Evolutionary conservation across 2,797 vertebrate genomes (phyloP), one percentile per base, ranked within the genome.

Genomic region (Sylvia borin): DNA sequence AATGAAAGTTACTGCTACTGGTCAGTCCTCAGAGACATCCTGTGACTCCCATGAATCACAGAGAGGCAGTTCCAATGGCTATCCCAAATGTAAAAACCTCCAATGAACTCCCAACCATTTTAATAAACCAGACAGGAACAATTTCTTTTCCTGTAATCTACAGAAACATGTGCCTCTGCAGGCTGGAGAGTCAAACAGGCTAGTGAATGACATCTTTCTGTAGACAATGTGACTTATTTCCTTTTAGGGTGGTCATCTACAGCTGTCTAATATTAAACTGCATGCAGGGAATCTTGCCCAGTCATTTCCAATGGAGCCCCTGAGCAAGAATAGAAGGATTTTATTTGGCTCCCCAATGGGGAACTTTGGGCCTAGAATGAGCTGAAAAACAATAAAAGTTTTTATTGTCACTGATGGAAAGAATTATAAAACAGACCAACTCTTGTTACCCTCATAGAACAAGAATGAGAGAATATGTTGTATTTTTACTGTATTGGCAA

Each of bases 351-450:
- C 38, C 51, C 29, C 54, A 81, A 0, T 60, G 42, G n/a, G 55
- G 26, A 88, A 55, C 48, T 88, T 80, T 66, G 58, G 82, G 51
- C 70, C 80, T 67, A 94, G 62, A 96, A 95, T 55, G 70, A 96
- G 47, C 51, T 81, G 92, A 60, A 90, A 95, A 78, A 84, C 70
- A 93, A 84, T 90, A 73, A 75, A 92, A 84, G 5, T 14, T 94
- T 92, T 95, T 88, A 90, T 78, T 68, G 40, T 86, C 73, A 86
- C 58, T 84, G 80, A 53, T 92, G 92, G 92, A 90, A 95, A 92
- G 90, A 84, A 90, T 42, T 66, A 91, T 89, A 79, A 84, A 93
- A n/a, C 60, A 92, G 71, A 67, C 34, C n/a, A 72, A 86, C 51
- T 51, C 24, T 73, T 79, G 77, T 78, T 87, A 47, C 34, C 8